Evolutionary conservation across 2,113 vertebrate species (phyloP).

Genomic region (Eretmochelys imbricata): DNA sequence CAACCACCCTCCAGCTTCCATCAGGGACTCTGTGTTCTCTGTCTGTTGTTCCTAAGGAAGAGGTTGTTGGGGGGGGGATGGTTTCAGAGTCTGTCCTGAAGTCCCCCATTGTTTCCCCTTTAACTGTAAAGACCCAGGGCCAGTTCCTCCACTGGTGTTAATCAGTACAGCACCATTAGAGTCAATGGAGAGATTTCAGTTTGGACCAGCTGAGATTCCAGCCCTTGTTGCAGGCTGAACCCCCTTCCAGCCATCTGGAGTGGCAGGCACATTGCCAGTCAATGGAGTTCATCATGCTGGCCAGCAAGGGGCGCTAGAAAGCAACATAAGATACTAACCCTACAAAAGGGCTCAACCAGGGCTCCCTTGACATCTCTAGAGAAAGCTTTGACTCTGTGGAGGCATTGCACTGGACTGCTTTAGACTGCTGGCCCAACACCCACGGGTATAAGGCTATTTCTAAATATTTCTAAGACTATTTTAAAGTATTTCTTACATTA

Average conservation of each 20-base stretch:
- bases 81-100: background rate
- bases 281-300: background rate
- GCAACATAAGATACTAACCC: background rate
- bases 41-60: no score
- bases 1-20: no score
- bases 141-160: background rate
- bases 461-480: background rate
- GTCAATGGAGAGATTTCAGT: background rate
- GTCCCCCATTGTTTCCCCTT: background rate
- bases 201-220: background rate
- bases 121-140: background rate
- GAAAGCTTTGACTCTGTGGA: background rate
- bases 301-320: background rate
- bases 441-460: background rate
- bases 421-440: background rate
- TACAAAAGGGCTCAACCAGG: background rate
- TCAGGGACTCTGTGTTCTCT: no score
- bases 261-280: background rate
- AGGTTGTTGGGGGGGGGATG: no score
- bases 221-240: background rate
- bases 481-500: background rate
- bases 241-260: background rate
- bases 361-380: background rate
- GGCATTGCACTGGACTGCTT: background rate
- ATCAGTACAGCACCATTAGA: background rate